phyloP scores from a whole-genome alignment of 2,888 invertebrate genomes.

The Nezara viridula region DNA sequence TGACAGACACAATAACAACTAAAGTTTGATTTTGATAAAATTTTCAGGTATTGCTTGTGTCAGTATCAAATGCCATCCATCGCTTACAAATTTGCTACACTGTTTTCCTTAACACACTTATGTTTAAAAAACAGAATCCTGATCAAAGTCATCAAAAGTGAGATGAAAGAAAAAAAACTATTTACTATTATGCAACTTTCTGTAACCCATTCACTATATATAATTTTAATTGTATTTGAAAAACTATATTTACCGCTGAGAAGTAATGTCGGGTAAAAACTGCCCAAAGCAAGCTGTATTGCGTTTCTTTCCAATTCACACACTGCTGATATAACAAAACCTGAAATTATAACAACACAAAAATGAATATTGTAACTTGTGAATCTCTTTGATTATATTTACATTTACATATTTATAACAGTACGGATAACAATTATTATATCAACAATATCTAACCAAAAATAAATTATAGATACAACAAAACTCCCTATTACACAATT shows the following conservation, averaged over 20 bases:
- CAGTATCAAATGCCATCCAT: too few species aligned
- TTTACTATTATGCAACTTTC: too few species aligned
- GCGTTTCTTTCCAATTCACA: conserved; percentile 94
- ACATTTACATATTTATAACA: not conserved
- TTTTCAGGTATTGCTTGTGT: too few species aligned
- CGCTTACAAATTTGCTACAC: too few species aligned
- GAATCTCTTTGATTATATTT: not conserved
- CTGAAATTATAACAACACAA: conserved; percentile 67
- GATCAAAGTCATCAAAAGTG: too few species aligned
- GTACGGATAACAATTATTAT: too few species aligned
- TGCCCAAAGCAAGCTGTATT: conserved; percentile 92
- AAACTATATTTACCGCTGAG: conserved; percentile 76
- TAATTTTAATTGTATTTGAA: not conserved
- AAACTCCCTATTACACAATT: not conserved
- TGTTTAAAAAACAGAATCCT: too few species aligned
- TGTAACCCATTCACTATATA: too few species aligned
- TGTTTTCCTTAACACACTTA: too few species aligned
- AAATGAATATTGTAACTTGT: conserved; percentile 18
- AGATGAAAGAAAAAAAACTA: too few species aligned
- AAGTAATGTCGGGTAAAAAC: conserved; percentile 93
- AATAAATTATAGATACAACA: not conserved
- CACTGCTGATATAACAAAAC: conserved; percentile 91
- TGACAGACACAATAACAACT: too few species aligned
- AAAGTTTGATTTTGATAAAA: too few species aligned
- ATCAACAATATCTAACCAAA: not conserved